Percentiles rank a stretch among this genome's conserved stretches.
Evolutionary conservation across 2,888 invertebrate genomes (phyloP).

Genomic region (Oconnorella tubifera): DNA sequence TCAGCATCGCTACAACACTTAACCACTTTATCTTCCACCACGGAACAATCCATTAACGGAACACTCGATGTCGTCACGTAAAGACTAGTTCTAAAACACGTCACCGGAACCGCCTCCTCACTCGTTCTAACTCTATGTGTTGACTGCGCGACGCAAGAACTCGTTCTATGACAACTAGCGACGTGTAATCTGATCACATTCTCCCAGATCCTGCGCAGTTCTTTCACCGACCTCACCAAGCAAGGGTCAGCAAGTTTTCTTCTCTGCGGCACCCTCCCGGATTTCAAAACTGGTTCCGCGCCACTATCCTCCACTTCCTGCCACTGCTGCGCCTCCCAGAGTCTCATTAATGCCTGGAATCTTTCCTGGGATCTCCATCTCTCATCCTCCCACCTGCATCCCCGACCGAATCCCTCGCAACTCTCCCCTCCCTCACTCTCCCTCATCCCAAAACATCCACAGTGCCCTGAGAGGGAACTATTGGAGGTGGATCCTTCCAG

Average conservation of each 20-base stretch:
- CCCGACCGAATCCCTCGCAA: not conserved
- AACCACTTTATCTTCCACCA: too few species aligned
- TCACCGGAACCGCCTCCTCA: too few species aligned
- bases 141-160: too few species aligned
- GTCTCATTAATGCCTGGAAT: constrained; percentile 33
- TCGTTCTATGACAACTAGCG: not conserved
- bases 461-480: too few species aligned
- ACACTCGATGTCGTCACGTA: too few species aligned
- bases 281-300: not conserved
- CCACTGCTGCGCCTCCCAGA: constrained; percentile 31
- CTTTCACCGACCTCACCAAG: constrained; percentile 31
- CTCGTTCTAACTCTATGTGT: too few species aligned
- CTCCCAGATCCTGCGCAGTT: constrained; percentile 35
- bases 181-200: not conserved
- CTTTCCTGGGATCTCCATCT: constrained; percentile 29
- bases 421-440: not conserved
- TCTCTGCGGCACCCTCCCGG: not conserved
- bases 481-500: too few species aligned
- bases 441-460: not conserved
- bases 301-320: not conserved
- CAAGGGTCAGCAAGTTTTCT: constrained; percentile 3
- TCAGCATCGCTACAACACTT: too few species aligned
- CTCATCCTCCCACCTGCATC: constrained; percentile 13
- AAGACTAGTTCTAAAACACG: too few species aligned
- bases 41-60: too few species aligned